phyloP scores from a whole-genome alignment of 1,140 invertebrate species.

The Ridgeia piscesae region DNA sequence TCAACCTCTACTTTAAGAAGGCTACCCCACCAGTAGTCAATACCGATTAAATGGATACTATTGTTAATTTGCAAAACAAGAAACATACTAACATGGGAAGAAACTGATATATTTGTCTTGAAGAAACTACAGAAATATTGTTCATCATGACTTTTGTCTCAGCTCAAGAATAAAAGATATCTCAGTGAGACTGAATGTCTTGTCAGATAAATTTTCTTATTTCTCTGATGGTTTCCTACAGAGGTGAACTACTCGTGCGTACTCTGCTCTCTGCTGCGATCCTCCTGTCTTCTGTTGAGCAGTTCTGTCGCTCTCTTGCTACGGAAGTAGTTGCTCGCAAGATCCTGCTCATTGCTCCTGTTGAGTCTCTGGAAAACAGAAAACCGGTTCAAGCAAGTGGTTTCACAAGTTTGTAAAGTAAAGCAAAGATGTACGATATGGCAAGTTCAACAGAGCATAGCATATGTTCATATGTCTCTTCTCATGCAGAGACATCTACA shows the following conservation, averaged over 20 bases:
- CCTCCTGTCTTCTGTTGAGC: conserved; percentile 7
- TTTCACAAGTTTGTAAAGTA: too few species aligned
- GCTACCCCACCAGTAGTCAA: not conserved
- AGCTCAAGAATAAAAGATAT: not conserved
- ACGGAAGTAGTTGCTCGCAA: conserved; percentile 27
- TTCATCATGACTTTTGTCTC: not conserved
- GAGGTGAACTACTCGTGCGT: not conserved
- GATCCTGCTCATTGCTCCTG: conserved; percentile 12
- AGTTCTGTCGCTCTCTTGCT: conserved; percentile 14
- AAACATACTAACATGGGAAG: not conserved
- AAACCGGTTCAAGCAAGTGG: not conserved
- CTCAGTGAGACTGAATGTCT: not conserved
- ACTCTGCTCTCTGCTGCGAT: not conserved
- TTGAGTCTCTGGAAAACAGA: conserved; percentile 22
- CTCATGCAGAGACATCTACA: not conserved
- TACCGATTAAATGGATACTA: not conserved
- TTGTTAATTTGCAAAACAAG: not conserved
- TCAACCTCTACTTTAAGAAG: not conserved
- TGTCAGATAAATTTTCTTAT: not conserved
- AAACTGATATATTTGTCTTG: not conserved
- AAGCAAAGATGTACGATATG: too few species aligned
- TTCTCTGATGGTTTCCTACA: not conserved
- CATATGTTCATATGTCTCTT: too few species aligned
- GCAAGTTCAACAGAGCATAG: too few species aligned
- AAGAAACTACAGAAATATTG: not conserved